These are phyloP conservation scores for Calyptommatus sinebrachiatus DNA, from an alignment of 2,113 vertebrate species.

Conservation along the genomic window DNA sequence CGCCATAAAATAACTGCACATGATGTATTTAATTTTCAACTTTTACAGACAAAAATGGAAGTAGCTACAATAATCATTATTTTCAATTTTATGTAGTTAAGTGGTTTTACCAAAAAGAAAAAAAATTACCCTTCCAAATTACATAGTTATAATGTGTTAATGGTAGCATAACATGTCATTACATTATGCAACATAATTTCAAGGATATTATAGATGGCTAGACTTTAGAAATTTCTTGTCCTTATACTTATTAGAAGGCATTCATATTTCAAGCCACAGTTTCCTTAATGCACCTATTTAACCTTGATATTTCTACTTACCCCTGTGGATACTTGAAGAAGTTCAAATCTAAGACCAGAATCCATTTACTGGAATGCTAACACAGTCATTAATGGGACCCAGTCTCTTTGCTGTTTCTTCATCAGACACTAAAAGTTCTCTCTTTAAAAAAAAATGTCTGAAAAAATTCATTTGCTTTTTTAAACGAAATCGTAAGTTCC, in stretches of 20 bases:
- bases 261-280: slow-evolving; percentile 70
- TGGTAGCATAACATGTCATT: slow-evolving; percentile 80
- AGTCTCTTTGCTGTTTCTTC: slow-evolving; percentile 13
- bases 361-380: slow-evolving; percentile 38
- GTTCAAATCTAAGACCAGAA: slow-evolving; percentile 31
- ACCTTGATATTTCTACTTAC: slow-evolving; percentile 62
- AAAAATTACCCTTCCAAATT: slow-evolving; percentile 78
- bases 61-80: slow-evolving; percentile 80
- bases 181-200: slow-evolving; percentile 78
- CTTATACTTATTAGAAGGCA: slow-evolving; percentile 73
- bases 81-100: slow-evolving; percentile 83
- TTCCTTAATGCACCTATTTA: slow-evolving; percentile 68
- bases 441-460: slow-evolving; percentile 3
- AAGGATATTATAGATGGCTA: slow-evolving; percentile 74
- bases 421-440: neutral
- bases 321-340: slow-evolving; percentile 14
- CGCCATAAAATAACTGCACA: slow-evolving; percentile 74
- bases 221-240: slow-evolving; percentile 72
- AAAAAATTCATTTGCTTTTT: neutral
- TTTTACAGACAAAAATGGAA: slow-evolving; percentile 73
- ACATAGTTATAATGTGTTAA: slow-evolving; percentile 77
- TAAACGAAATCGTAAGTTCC: neutral
- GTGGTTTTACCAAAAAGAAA: slow-evolving; percentile 77
- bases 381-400: neutral
- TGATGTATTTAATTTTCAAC: slow-evolving; percentile 77